Evolutionary conservation across 2,888 invertebrate genomes (phyloP).

Genomic region (Xestia ashworthii): DNA sequence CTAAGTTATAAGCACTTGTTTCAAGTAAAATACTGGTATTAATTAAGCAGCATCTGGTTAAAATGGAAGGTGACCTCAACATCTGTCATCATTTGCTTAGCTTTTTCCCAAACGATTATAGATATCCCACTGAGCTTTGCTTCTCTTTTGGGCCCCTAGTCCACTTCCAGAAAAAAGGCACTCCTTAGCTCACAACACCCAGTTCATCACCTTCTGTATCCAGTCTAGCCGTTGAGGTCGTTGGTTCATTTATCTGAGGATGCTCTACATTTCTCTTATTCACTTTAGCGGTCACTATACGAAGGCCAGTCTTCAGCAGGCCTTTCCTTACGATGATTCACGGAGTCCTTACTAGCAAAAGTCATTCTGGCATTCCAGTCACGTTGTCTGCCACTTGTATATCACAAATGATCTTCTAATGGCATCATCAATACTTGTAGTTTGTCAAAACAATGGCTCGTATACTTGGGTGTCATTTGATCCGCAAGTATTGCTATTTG

Average conservation of each 20-base stretch:
- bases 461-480: conserved; percentile 25
- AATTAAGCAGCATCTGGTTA: background rate
- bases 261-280: background rate
- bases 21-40: background rate
- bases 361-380: conserved; percentile 2
- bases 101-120: too few species aligned
- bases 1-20: background rate
- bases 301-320: background rate
- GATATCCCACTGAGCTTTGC: too few species aligned
- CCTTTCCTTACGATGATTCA: conserved; percentile 5
- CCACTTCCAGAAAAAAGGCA: background rate
- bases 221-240: background rate
- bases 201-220: background rate
- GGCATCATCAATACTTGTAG: conserved; percentile 7
- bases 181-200: background rate
- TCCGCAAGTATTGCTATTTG: background rate
- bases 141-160: background rate
- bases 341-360: background rate
- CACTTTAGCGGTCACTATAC: too few species aligned
- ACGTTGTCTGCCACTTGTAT: conserved; percentile 13
- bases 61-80: background rate
- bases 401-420: conserved; percentile 31
- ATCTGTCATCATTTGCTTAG: background rate
- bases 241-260: background rate
- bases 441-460: conserved; percentile 48